Base-by-base conservation (phyloP, 2,888 invertebrate genomes). In the Chorisops tibialis region DNA sequence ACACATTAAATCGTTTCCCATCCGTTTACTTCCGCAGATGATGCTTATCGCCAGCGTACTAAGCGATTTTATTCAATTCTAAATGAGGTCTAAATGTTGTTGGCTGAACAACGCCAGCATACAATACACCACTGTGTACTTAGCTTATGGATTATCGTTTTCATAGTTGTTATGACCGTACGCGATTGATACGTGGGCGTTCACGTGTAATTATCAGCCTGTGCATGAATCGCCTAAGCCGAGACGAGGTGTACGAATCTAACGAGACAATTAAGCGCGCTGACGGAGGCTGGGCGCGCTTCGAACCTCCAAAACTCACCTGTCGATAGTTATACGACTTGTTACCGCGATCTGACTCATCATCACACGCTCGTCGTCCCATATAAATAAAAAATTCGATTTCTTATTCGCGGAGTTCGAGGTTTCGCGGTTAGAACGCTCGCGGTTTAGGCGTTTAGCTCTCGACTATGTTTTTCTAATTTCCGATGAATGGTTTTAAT, bases 1-100 rank as follows among this genome's bases (percentile, higher is more conserved):
- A 19, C 52, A 19, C 39, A 52, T 52, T 52, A 52, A 52, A 38
- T 38, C 39, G 38, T 38, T 52, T 52, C 52, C 37, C 52, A 39
- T 38, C 37, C 50, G 22, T 35, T 50, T 52, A 52, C 39, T 52
- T 52, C 52, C 50, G 50, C 35, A n/a, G 37, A 35, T 39, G 37
- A 50, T 50, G 30, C 52, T 52, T 52, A 52, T 52, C 52, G 39
- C 21, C 7, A 52, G n/a, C 50, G 37, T 39, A 30, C 30, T 38
- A 18, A 11, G 19, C 19, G 19, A 38, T 38, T 52, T 24, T 49
- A 30, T 30, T 30, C 30, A 30, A 30, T 30, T 30, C 7, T 30
- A 30, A 30, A 9, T 30, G 30, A 30, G 30, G 7, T 7, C 30
- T 5, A 30, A 5, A 9, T 9, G 9, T 7, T 9, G 30, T 30